These are phyloP conservation scores for Aporrectodea caliginosa DNA, from an alignment of 1,140 invertebrate genomes.

Conservation along the genomic window DNA sequence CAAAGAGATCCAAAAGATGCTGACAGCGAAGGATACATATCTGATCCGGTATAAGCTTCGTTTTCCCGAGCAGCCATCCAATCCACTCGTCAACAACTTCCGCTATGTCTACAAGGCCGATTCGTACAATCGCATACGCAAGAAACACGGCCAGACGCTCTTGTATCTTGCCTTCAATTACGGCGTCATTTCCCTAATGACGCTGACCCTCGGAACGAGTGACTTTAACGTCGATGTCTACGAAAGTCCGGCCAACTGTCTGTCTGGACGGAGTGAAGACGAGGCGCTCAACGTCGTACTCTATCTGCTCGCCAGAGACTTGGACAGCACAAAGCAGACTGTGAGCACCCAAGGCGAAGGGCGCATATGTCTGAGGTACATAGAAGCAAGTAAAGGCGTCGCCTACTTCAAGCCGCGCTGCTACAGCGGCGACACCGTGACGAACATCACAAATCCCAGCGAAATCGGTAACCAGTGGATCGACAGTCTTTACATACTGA, in stretches of 20 bases:
- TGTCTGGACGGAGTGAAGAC: conserved; percentile 38
- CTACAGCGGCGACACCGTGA: neutral
- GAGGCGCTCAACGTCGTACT: conserved; percentile 39
- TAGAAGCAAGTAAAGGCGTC: conserved; percentile 35
- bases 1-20: too few relatives aligned
- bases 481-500: conserved; percentile 44
- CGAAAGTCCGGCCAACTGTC: conserved; percentile 45
- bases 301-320: conserved; percentile 41
- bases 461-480: conserved; percentile 46
- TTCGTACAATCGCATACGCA: neutral
- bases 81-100: neutral
- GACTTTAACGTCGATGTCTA: conserved; percentile 35
- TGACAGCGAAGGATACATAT: too few relatives aligned
- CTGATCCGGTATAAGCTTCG: neutral
- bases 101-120: neutral
- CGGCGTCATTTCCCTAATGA: conserved; percentile 50
- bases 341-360: neutral
- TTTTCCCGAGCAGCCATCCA: neutral
- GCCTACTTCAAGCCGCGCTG: conserved; percentile 27
- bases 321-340: neutral
- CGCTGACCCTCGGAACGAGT: conserved; percentile 34
- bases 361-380: conserved; percentile 44
- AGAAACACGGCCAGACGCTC: conserved; percentile 44
- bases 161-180: conserved; percentile 51
- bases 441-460: neutral